Evolutionary conservation across 2,888 invertebrate genomes (phyloP), one percentile per base, ranked within the genome.

Genomic region (Tigriopus californicus): DNA sequence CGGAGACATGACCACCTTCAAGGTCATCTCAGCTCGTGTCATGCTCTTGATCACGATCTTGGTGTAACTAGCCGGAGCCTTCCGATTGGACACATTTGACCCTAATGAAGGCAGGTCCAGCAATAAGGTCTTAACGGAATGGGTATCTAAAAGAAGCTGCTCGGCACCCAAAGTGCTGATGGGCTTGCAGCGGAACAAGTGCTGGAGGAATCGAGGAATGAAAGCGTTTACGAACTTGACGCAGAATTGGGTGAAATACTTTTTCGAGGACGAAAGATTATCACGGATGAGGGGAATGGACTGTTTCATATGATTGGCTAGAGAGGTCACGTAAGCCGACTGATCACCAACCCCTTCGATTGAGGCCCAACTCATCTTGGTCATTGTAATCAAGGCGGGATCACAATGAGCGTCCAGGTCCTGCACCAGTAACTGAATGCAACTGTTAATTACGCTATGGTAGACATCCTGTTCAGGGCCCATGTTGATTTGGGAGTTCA

Each of bases 191-290:
- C 88, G 89, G 70, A 86, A 92, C 8, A 95, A 75, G 63, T 85
- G 85, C 63, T 85, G 86, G 15, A 92, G 81, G 68, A 91, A 90
- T 70, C 94, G 95, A 1, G 90, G 88, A 69, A 95, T 92, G 68
- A 98, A 94, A 0, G 87, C 82, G 66, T 88, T 42, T 12, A 52
- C 92, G 74, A 97, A 95, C 67, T 94, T 85, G 22, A 92, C 85
- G 69, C 97, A 98, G 69, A 97, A 87, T 68, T 98, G 94, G 0
- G 94, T 95, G 73, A 95, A 98, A 70, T 97, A 97, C 73, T 97
- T 97, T 55, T 94, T 76, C 0, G 94, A 91, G 0, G 88, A 85
- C 0, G 87, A 79, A 2, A 98, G 75, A 67, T 87, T 85, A 69
- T 94, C 92, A 57, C 97, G 73, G 2, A 95, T 77, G n/a, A 82